Evolutionary conservation across 2,888 invertebrate genomes (phyloP), one percentile per base, ranked within the genome.

Genomic region (Drosophila helvetica): DNA sequence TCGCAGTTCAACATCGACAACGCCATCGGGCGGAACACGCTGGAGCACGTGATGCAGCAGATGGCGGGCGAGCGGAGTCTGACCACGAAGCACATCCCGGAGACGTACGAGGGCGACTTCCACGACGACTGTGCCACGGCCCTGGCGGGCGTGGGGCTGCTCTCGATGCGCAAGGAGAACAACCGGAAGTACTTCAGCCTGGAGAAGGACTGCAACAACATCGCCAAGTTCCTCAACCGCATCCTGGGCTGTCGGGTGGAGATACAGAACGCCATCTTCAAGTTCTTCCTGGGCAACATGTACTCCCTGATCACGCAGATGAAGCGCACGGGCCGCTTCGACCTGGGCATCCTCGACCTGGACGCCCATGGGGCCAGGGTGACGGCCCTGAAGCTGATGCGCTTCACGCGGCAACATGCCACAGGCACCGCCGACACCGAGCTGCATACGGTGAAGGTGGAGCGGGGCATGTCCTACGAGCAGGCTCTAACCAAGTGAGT

Each of bases 1-100:
- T 98, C 98, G 77, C 96, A 98, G 92, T 99, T 99, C 93, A 99
- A 99, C 91, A 98, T 99, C 86, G 99, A 99, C 92, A 99, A 98
- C 91, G 98, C 98, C 92, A 98, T 97, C 91, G 99, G 99, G 27
- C 94, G 98, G 52, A 93, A 96, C 43, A 99, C 99, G 0, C 93
- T 99, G 30, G 99, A 99, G 91, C 95, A 96, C 18, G 97, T 98
- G 50, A 98, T 99, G 97, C 97, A 97, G 90, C 96, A 98, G 1
- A 96, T 99, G 51, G 96, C 98, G 95, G 96, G 96, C 83, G 97
- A 96, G 90, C 90, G 93, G 45, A 96, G 97, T 0, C 93, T 97
- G 76, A 97, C 97, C 96, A 74, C 93, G 95, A 43, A 95, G 96
- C 92, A 95, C 51, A 95, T 97, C 19, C 98, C 98, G 10, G 93